A percentile compares a stretch with the other conserved stretches of the same genome.
Evolutionary conservation across 1,140 invertebrate species (phyloP).

Genomic region (Pogonognathellus flavescens): DNA sequence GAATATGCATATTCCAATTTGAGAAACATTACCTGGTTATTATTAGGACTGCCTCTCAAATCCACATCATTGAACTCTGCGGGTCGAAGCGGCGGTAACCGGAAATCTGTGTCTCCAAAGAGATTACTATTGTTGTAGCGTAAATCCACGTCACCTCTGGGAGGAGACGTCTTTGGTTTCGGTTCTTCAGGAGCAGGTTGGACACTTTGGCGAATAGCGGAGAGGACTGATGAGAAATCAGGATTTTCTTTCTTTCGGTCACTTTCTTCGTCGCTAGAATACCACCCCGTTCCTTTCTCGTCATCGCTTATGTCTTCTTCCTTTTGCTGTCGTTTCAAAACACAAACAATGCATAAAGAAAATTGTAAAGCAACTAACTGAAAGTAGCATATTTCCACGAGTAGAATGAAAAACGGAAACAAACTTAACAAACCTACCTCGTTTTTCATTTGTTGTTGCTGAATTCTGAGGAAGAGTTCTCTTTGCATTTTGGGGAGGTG

Average conservation of each 20-base stretch:
- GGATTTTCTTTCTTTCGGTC: conserved; percentile 41
- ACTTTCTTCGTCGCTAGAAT: not conserved
- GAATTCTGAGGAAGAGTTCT: conserved; percentile 79
- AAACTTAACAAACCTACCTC: conserved; percentile 61
- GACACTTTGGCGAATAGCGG: conserved; percentile 57
- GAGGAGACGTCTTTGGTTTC: conserved; percentile 29
- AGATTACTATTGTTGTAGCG: conserved; percentile 19
- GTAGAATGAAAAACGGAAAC: too few relatives aligned
- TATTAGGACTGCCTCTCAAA: conserved; percentile 52
- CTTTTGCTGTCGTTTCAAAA: conserved; percentile 67
- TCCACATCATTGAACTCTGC: conserved; percentile 63
- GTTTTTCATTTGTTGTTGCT: conserved; percentile 77
- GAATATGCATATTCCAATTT: not conserved
- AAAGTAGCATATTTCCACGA: too few relatives aligned
- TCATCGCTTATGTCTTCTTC: conserved; percentile 84
- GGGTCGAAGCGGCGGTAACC: conserved; percentile 64
- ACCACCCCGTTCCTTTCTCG: conserved; percentile 70
- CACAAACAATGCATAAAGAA: not conserved
- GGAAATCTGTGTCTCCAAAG: conserved; percentile 73
- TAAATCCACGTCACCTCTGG: conserved; percentile 3
- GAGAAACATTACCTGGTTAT: not conserved
- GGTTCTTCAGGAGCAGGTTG: not conserved
- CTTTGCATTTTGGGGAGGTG: conserved; percentile 78
- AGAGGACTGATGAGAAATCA: conserved; percentile 52
- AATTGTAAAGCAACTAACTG: not conserved